Evolutionary conservation across 1,140 invertebrate species (phyloP).

Genomic region (Diabrotica undecimpunctata): DNA sequence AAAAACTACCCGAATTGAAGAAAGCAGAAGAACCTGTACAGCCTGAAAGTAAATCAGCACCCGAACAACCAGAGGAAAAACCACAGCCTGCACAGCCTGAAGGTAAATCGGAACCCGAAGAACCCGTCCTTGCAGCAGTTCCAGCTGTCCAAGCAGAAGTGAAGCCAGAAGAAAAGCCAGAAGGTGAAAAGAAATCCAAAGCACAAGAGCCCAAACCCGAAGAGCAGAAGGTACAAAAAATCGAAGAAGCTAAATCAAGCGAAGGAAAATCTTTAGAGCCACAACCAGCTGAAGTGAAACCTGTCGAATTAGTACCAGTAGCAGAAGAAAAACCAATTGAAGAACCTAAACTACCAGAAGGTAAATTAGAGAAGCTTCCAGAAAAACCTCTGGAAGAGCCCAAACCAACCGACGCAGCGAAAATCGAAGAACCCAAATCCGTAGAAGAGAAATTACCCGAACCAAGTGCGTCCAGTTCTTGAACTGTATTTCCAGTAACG

Average conservation of each 20-base stretch:
- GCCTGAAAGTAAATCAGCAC: slow-evolving; percentile 3
- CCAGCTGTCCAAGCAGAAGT: slow-evolving; percentile 14
- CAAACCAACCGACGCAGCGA: slow-evolving; percentile 20
- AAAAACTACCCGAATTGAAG: slow-evolving; percentile 37
- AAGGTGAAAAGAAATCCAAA: slow-evolving; percentile 38
- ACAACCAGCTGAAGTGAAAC: slow-evolving; percentile 7
- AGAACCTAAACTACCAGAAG: slow-evolving; percentile 22
- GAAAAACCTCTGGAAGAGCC: slow-evolving; percentile 18
- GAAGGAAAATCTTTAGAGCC: slow-evolving; percentile 9
- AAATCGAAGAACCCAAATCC: slow-evolving; percentile 30
- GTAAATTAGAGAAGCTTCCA: slow-evolving; percentile 20
- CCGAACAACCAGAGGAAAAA: slow-evolving; percentile 10
- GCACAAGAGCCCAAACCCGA: slow-evolving; percentile 29
- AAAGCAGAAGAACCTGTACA: slow-evolving; percentile 13
- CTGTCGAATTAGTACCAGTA: slow-evolving; percentile 11
- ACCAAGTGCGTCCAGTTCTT: slow-evolving; percentile 40
- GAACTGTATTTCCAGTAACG: slow-evolving; percentile 20
- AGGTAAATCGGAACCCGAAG: neutral
- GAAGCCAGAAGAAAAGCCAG: slow-evolving; percentile 18
- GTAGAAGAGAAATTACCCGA: slow-evolving; percentile 36
- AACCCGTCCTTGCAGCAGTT: neutral
- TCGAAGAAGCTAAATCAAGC: neutral
- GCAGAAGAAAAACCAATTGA: slow-evolving; percentile 18
- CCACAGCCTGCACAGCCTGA: slow-evolving; percentile 1
- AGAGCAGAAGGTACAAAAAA: slow-evolving; percentile 16